These are phyloP conservation scores for Tamandua tetradactyla DNA, from an alignment of 2,797 vertebrate genomes.

Conservation along the genomic window DNA sequence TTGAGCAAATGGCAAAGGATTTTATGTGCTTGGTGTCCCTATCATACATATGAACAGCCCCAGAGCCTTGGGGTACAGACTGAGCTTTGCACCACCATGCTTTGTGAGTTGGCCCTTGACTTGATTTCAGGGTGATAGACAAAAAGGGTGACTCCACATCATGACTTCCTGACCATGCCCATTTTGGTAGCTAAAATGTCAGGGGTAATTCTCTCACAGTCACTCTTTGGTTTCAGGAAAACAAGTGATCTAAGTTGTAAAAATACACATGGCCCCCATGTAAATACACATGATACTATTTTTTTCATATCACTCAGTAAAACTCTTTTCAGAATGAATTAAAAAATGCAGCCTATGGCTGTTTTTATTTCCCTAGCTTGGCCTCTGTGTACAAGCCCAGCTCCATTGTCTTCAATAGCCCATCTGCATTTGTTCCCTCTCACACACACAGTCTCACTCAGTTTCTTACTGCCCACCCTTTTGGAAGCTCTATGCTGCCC, in stretches of 20 bases:
- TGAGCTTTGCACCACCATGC: not conserved
- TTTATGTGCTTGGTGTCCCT: rapidly evolving
- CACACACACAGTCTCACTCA: not conserved
- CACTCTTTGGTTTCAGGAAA: not conserved
- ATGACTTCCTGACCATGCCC: rapidly evolving
- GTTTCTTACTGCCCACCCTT: not conserved
- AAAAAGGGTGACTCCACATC: not conserved
- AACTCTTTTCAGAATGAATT: not conserved
- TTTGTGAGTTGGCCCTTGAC: rapidly evolving
- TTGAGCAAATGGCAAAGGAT: not conserved
- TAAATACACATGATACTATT: rapidly evolving
- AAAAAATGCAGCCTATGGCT: not conserved
- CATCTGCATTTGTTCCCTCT: rapidly evolving
- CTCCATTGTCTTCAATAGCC: rapidly evolving
- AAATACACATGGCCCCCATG: rapidly evolving
- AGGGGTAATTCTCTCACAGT: rapidly evolving
- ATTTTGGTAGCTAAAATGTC: not conserved
- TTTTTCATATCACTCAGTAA: rapidly evolving
- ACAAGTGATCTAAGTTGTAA: not conserved
- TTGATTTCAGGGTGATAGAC: not conserved
- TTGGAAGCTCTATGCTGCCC: rapidly evolving
- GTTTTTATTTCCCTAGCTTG: not conserved
- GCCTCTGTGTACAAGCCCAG: not conserved
- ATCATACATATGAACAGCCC: rapidly evolving
- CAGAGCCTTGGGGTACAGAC: not conserved